Percentiles rank a stretch among this genome's conserved stretches.
Conservation (phyloP, 1,140 invertebrate genomes). For the Trypoxylus dichotomus region DNA sequence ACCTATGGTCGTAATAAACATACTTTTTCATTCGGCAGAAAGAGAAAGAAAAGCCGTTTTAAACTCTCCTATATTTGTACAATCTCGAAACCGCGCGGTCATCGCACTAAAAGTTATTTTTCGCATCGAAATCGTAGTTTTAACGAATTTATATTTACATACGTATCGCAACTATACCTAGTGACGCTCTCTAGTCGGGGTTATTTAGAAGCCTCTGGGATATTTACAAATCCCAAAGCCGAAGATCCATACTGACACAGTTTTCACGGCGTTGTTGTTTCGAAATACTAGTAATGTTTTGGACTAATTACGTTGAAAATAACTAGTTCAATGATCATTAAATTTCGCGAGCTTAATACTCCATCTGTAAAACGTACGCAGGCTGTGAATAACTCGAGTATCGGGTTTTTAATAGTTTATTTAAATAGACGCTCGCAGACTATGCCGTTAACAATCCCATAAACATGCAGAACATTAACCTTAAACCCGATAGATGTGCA, state of each 20-base stretch:
- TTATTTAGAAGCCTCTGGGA: neutral
- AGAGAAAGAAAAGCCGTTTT: neutral
- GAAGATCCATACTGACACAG: neutral
- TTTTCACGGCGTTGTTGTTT: neutral
- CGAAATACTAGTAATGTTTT: neutral
- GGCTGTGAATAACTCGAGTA: neutral
- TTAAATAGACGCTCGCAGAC: neutral
- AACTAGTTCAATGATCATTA: slow-evolving; percentile 3
- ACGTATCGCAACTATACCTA: neutral
- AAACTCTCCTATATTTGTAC: neutral
- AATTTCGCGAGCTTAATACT: neutral
- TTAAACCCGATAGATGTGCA: neutral
- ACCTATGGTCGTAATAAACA: neutral
- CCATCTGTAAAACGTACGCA: neutral
- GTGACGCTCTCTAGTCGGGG: neutral
- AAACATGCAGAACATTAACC: neutral
- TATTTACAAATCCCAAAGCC: neutral
- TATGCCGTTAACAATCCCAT: neutral
- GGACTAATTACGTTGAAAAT: neutral
- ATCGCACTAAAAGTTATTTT: neutral
- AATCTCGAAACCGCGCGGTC: neutral
- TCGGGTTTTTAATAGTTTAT: neutral
- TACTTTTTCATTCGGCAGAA: neutral
- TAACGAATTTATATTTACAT: neutral
- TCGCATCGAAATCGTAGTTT: neutral